These are phyloP conservation scores for Leptocoma aspasia DNA, from an alignment of 2,113 vertebrate genomes.

Conservation along the genomic window DNA sequence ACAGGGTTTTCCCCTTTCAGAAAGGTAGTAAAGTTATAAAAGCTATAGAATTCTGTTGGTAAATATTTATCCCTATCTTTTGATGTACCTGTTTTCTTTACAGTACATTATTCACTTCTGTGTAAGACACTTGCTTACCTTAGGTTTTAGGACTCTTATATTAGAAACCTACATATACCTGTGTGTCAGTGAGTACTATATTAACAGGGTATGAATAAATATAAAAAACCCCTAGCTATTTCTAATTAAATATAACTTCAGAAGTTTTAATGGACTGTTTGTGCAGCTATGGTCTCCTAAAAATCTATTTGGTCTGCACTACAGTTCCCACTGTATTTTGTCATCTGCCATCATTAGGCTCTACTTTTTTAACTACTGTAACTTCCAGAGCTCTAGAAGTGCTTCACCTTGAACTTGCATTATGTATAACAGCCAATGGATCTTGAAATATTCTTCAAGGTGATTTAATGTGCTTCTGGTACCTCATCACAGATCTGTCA, in stretches of 20 bases:
- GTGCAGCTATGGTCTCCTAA: not conserved
- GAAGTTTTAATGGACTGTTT: not conserved
- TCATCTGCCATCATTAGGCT: not conserved
- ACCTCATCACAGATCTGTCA: not conserved
- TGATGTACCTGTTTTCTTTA: not conserved
- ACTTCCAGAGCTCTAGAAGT: not conserved
- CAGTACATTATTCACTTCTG: not conserved
- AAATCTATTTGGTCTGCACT: not conserved
- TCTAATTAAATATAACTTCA: not conserved
- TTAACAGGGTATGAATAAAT: not conserved
- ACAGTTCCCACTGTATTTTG: not conserved
- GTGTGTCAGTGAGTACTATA: not conserved
- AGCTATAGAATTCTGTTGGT: not conserved
- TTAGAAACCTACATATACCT: not conserved
- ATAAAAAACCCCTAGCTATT: not conserved
- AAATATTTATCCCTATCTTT: not conserved
- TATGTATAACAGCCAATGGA: not conserved
- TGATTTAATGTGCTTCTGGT: not conserved
- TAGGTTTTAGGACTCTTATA: not conserved
- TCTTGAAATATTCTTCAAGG: constrained; percentile 2
- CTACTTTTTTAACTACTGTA: not conserved
- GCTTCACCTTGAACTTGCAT: not conserved
- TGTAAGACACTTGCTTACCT: not conserved
- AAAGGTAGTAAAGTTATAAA: not conserved
- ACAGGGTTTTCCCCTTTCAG: not conserved